Evolutionary conservation across 1,140 invertebrate species (phyloP), one percentile per base, ranked within the genome.

Genomic region (Zophobas morio): DNA sequence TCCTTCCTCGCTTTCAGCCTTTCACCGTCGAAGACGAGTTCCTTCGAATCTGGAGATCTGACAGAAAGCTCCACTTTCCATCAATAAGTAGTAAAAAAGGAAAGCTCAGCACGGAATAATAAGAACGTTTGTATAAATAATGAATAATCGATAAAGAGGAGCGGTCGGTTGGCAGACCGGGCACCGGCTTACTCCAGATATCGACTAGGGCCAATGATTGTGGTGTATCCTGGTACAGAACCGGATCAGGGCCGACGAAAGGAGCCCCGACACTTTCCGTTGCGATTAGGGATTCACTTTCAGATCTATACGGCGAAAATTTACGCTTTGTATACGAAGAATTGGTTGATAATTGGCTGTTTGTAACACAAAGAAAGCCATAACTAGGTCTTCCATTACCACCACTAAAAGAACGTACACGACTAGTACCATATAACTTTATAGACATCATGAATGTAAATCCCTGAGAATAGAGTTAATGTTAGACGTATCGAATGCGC

Each of bases 51-150:
- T 66, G 37, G 8, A 37, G 60, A 66, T 66, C 60, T 66, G 60
- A 66, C 60, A 66, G 60, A 66, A 66, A 66, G 60, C 60, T 42
- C 60, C 39, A 66, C 60, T 66, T 66, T 66, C 60, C 60, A 66
- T 66, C 60, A 66, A 66, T 66, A 66, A 66, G 60, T 66, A 66
- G 60, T 66, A 66, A 66, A 66, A 77, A 79, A 83, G 66, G 76
- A 81, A 82, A 81, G 77, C 78, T 78, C 81, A 79, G 76, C 80
- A 75, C 75, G 74, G 82, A 84, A 84, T 84, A 84, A 84, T 84
- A 84, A 84, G 83, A 82, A 83, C 82, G 83, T 84, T 83, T 84
- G 83, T 84, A 84, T 84, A 84, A 84, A 84, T 84, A 84, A 84
- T 84, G 84, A 84, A 84, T 84, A 84, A 84, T 84, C 84, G 82